Percentiles rank a stretch among this genome's conserved stretches.
Evolutionary conservation across 2,888 invertebrate genomes (phyloP).

Genomic region (Melanophora roralis): DNA sequence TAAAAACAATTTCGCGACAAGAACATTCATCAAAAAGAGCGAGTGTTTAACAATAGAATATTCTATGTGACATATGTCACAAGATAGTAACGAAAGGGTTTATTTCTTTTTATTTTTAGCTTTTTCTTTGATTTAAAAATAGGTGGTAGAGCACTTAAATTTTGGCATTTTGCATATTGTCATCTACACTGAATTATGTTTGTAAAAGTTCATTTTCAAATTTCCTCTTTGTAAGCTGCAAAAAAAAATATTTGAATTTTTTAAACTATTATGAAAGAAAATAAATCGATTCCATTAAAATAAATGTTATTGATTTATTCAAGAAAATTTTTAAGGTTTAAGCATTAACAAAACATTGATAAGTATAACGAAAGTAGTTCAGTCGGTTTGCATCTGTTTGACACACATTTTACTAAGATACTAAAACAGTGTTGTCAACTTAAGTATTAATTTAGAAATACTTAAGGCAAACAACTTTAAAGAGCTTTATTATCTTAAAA

Average conservation of each 20-base stretch:
- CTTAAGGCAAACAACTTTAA: too few species aligned
- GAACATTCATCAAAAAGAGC: too few species aligned
- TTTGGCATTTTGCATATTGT: conserved; percentile 21
- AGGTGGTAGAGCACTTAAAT: too few species aligned
- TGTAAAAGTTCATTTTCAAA: not conserved
- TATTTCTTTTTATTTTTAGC: too few species aligned
- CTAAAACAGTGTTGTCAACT: conserved; percentile 30
- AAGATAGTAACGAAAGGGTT: too few species aligned
- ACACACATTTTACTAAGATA: conserved; percentile 28
- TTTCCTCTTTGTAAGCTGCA: not conserved
- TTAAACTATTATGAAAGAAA: not conserved
- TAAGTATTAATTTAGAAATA: not conserved
- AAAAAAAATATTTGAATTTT: conserved; percentile 47
- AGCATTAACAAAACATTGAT: conserved; percentile 16
- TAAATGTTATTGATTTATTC: conserved; percentile 3
- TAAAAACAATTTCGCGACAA: too few species aligned
- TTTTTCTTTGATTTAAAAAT: too few species aligned
- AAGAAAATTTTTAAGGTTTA: not conserved
- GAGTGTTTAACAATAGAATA: too few species aligned
- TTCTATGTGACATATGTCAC: too few species aligned
- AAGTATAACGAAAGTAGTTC: conserved; percentile 34
- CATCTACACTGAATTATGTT: conserved; percentile 29
- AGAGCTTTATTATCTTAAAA: too few species aligned
- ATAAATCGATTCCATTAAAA: not conserved
- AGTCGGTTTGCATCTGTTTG: conserved; percentile 45